A percentile compares a stretch with the other conserved stretches of the same genome.
Evolutionary conservation across 2,888 invertebrate species (phyloP).

Genomic region (Drosophila borealis): DNA sequence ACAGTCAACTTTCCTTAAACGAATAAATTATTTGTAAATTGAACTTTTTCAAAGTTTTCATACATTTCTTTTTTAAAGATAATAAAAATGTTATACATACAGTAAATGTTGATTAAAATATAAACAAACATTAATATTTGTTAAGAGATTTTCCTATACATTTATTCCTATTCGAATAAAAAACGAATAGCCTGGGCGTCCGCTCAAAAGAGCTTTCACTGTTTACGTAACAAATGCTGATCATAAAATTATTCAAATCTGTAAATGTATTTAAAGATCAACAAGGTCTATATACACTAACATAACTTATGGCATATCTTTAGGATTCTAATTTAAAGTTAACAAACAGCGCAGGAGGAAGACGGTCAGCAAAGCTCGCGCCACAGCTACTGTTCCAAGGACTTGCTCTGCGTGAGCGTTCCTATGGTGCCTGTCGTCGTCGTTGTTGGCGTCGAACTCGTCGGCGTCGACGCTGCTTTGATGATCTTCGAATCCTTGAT

Average conservation of each 20-base stretch:
- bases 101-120: no score
- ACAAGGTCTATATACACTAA: conserved; percentile 48
- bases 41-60: no score
- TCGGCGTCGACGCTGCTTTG: conserved; percentile 31
- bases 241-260: background rate
- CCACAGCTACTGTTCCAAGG: conserved; percentile 19
- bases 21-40: no score
- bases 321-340: conserved; percentile 25
- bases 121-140: no score
- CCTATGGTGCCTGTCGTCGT: conserved; percentile 14
- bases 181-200: background rate
- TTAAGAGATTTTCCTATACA: no score
- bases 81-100: no score
- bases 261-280: conserved; percentile 36
- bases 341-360: conserved; percentile 15
- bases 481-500: conserved; percentile 56
- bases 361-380: background rate
- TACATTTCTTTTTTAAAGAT: no score
- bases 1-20: no score
- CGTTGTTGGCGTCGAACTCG: conserved; percentile 2
- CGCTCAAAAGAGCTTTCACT: background rate
- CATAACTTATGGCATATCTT: conserved; percentile 49
- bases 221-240: background rate
- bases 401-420: conserved; percentile 22
- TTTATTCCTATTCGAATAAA: no score